phyloP scores from a whole-genome alignment of 2,797 vertebrate genomes.

The Spinus pinus region DNA sequence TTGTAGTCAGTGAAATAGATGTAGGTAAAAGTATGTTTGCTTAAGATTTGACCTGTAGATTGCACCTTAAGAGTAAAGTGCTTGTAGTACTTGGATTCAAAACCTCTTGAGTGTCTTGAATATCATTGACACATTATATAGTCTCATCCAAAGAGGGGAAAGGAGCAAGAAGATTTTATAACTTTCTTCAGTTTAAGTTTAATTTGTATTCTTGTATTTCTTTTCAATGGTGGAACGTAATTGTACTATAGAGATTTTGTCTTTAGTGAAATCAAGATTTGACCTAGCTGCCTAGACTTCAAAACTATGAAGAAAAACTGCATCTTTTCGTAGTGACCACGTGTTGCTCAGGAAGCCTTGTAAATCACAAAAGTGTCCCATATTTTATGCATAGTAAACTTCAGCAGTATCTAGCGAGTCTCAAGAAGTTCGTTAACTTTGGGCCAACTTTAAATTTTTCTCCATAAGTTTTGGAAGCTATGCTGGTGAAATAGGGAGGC shows the following conservation, averaged over 20 bases:
- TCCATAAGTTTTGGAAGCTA: background rate
- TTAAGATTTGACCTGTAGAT: constrained; percentile 7
- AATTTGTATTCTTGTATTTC: background rate
- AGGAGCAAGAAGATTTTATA: background rate
- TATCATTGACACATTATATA: background rate
- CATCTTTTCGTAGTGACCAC: background rate
- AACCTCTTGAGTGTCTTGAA: background rate
- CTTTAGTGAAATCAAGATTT: background rate
- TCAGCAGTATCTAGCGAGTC: background rate
- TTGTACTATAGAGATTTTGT: background rate
- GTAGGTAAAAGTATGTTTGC: background rate
- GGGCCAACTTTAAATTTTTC: background rate
- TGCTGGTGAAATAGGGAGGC: background rate
- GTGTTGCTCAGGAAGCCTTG: background rate
- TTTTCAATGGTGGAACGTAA: background rate
- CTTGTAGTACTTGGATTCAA: background rate
- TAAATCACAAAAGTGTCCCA: background rate
- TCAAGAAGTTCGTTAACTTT: background rate
- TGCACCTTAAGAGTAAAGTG: background rate
- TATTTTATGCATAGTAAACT: background rate
- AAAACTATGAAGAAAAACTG: background rate
- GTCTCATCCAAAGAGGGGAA: background rate
- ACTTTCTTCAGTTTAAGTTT: background rate
- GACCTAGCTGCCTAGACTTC: background rate
- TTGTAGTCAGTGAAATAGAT: background rate